Conservation (phyloP, 2,888 invertebrate species). For the Aporophyla nigra region DNA sequence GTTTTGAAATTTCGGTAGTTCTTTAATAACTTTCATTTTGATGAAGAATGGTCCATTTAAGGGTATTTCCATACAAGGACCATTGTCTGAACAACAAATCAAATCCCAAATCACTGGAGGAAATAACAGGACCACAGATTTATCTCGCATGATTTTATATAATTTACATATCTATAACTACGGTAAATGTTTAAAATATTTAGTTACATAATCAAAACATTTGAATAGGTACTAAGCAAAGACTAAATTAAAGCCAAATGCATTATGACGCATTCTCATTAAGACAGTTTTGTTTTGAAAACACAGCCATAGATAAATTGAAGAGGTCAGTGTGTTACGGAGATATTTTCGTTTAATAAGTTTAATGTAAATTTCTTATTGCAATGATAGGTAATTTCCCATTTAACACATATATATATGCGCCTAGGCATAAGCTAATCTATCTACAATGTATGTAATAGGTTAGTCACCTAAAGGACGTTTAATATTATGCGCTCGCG, state of each 20-base stretch:
- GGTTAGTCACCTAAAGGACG: background rate
- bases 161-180: background rate
- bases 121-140: background rate
- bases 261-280: background rate
- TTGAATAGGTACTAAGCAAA: background rate
- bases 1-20: background rate
- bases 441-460: background rate
- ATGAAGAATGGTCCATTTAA: too few species aligned
- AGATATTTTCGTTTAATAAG: constrained; percentile 19
- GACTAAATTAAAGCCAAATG: background rate
- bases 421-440: background rate
- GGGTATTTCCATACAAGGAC: background rate
- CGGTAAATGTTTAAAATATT: background rate
- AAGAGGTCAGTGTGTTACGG: constrained; percentile 15
- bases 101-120: background rate
- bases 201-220: background rate
- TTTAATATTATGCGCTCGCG: background rate
- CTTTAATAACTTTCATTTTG: too few species aligned
- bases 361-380: constrained; percentile 18
- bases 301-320: constrained; percentile 13
- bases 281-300: constrained; percentile 29
- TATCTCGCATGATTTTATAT: constrained; percentile 2
- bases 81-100: background rate
- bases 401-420: background rate
- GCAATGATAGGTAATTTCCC: constrained; percentile 8